These are phyloP conservation scores for Avahi laniger DNA, from an alignment of 2,797 vertebrate species.

Conservation along the genomic window DNA sequence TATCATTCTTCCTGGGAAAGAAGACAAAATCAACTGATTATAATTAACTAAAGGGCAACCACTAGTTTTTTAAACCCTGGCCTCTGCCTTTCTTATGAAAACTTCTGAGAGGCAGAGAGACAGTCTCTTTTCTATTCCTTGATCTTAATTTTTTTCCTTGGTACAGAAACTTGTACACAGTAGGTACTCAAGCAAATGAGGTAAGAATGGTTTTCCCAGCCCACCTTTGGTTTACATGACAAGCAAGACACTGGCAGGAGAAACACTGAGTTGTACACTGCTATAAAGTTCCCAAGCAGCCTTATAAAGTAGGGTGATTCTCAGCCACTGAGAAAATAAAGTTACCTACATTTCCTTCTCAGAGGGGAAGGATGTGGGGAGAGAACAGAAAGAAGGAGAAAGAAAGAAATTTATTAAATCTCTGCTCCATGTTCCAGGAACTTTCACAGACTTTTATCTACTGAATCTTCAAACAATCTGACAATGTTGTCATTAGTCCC, in stretches of 20 bases:
- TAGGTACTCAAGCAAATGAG: background rate
- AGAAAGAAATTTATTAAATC: background rate
- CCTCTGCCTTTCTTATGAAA: background rate
- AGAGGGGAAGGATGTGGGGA: background rate
- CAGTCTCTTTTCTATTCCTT: background rate
- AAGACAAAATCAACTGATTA: slow-evolving; percentile 8
- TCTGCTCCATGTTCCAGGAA: background rate
- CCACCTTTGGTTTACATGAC: background rate
- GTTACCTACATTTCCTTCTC: background rate
- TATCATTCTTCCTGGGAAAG: background rate
- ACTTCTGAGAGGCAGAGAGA: background rate
- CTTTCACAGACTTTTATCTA: background rate
- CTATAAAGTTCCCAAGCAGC: background rate
- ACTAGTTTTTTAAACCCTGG: background rate
- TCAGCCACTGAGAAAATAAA: background rate
- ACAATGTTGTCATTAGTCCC: background rate
- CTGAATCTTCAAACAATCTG: background rate
- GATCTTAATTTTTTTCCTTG: slow-evolving; percentile 6
- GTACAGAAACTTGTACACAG: background rate
- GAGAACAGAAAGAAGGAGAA: no score
- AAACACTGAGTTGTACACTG: no score
- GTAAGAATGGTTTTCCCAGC: background rate
- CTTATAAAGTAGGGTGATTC: background rate
- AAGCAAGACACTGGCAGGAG: background rate
- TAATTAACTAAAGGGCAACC: background rate